Evolutionary conservation across 2,113 vertebrate species (phyloP).

Genomic region (Dicerorhinus sumatrensis): DNA sequence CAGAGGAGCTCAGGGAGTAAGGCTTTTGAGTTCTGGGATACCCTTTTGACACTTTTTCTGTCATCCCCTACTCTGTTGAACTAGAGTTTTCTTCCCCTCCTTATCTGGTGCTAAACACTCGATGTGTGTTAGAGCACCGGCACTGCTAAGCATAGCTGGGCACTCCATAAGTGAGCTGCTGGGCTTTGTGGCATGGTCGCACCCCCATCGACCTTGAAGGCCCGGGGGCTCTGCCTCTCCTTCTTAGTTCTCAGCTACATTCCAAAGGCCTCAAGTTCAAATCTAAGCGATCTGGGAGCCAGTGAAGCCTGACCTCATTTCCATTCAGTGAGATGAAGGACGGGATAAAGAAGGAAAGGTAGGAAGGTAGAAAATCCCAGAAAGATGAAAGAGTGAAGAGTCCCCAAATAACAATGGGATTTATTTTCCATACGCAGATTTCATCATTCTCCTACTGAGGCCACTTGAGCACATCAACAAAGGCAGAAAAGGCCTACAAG

Average conservation of each 20-base stretch:
- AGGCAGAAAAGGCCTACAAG: not conserved
- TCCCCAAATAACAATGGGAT: not conserved
- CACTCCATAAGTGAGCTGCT: not conserved
- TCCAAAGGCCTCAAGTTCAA: not conserved
- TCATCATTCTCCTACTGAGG: not conserved
- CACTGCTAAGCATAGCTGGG: fast-evolving
- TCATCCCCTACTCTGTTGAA: not conserved
- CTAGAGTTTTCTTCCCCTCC: not conserved
- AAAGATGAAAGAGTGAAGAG: not conserved
- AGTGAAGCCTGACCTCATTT: not conserved
- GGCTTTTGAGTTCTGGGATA: not conserved
- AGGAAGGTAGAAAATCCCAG: not conserved
- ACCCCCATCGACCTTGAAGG: fast-evolving
- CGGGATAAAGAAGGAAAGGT: not conserved
- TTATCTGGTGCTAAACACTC: not conserved
- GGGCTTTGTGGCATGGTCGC: not conserved
- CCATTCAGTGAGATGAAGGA: not conserved
- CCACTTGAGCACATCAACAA: not conserved
- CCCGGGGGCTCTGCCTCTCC: not conserved
- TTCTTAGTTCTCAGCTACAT: not conserved
- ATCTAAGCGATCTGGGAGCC: not conserved
- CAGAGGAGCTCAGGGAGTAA: not conserved
- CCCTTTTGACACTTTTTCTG: not conserved
- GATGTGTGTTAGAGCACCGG: too few species aligned
- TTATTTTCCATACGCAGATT: fast-evolving